Conservation (phyloP, 2,113 vertebrate genomes). For the Cynocephalus volans region DNA sequence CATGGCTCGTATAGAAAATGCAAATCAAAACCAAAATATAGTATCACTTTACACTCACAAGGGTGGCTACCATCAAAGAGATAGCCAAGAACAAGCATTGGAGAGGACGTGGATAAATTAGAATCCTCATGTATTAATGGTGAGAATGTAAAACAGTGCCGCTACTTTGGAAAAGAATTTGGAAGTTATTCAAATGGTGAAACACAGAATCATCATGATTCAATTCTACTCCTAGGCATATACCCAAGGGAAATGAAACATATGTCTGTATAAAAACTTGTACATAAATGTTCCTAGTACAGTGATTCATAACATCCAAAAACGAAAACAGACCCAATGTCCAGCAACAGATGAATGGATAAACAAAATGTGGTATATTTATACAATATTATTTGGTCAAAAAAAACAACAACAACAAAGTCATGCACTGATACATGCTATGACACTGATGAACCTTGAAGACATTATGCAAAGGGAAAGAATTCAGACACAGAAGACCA, state of each 20-base stretch:
- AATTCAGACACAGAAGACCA: background rate
- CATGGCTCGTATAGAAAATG: background rate
- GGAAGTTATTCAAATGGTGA: background rate
- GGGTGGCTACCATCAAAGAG: background rate
- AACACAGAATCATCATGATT: background rate
- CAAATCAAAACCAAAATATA: no score
- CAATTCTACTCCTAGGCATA: fast-evolving
- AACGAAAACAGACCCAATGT: fast-evolving
- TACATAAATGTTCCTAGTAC: fast-evolving
- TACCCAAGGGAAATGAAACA: fast-evolving
- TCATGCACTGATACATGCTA: no score
- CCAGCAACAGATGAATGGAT: background rate
- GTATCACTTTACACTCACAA: background rate
- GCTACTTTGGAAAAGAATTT: background rate
- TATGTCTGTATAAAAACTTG: background rate
- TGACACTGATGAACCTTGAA: no score
- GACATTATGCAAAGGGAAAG: background rate
- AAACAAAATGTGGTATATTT: background rate
- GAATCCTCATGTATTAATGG: background rate
- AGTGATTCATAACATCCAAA: no score
- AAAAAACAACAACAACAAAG: background rate
- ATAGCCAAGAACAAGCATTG: fast-evolving
- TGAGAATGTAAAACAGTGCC: background rate
- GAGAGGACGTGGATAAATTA: background rate
- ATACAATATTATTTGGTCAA: background rate